Evolutionary conservation across 1,140 invertebrate species (phyloP).

Genomic region (Lordiphosa mommai): DNA sequence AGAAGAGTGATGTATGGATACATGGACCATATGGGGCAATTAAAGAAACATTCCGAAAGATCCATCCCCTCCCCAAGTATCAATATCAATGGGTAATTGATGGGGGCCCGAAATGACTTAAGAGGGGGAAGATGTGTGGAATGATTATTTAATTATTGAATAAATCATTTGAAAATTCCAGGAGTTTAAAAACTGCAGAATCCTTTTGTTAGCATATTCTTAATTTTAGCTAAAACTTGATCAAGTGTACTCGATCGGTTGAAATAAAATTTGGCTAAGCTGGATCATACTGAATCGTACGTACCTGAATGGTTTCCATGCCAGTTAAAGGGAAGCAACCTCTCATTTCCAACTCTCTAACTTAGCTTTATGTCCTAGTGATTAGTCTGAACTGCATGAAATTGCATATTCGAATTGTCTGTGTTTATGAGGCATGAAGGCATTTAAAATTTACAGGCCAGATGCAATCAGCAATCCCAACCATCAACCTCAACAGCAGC

Average conservation of each 20-base stretch:
- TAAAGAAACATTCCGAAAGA: conserved; percentile 32
- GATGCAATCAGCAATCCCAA: conserved; percentile 30
- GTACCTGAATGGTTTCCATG: too few relatives aligned
- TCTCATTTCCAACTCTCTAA: conserved; percentile 1
- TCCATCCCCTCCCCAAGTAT: not conserved
- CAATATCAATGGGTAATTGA: conserved; percentile 19
- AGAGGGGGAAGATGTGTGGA: not conserved
- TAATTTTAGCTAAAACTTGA: too few relatives aligned
- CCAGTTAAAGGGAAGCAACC: too few relatives aligned
- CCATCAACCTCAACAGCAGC: conserved; percentile 21
- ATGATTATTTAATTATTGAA: too few relatives aligned
- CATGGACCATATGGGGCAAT: conserved; percentile 58
- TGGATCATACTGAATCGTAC: too few relatives aligned
- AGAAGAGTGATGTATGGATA: conserved; percentile 30
- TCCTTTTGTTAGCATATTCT: too few relatives aligned
- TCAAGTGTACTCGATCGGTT: too few relatives aligned
- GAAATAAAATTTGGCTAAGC: too few relatives aligned
- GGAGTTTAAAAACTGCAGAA: too few relatives aligned
- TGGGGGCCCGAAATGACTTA: not conserved
- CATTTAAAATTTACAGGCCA: conserved; percentile 54
- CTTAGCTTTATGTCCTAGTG: not conserved
- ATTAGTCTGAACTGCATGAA: conserved; percentile 32
- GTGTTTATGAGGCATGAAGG: conserved; percentile 69
- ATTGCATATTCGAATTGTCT: conserved; percentile 31
- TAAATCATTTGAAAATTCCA: too few relatives aligned